Base-by-base conservation (phyloP, 2,113 vertebrate genomes). In the Phocoena sinus region DNA sequence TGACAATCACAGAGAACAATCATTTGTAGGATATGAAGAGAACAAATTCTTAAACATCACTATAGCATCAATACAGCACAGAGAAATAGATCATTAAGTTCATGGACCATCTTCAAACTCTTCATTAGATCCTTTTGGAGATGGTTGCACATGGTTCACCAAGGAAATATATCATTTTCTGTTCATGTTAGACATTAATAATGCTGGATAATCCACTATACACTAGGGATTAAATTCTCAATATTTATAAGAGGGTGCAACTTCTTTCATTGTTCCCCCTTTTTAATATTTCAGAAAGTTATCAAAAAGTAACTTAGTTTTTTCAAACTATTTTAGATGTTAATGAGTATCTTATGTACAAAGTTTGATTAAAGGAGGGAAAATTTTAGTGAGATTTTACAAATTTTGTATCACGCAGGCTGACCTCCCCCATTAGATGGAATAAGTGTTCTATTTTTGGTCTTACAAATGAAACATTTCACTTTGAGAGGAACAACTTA, bases 11-110 rank as follows among this genome's bases (percentile, higher is more conserved):
- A 77, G 31, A 94, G 65, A 60, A 97, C 6, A 76, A 68, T 41
- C 95, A 60, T 96, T 87, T 96, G 23, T 60, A 92, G 67, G 38
- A 67, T 80, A 80, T 18, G 4, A 97, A 77, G 89, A 97, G 53
- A 91, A 97, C 95, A 73, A 96, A 93, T 96, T 97, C 76, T 97
- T 89, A 98, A 98, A 98, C 91, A 95, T 98, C 96, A 98, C 86
- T 95, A 71, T 93, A 94, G 41, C 71, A 97, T 97, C 97, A 97
- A 74, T 62, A 91, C 33, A 26, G 73, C 96, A 91, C 93, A 97
- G 41, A 98, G 74, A 98, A 98, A 98, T 95, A 92, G 95, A 98
- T 96, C 87, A 97, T 73, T 41, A 83, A 96, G 88, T 97, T 98
- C 98, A 98, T 97, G 95, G 96, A 58, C 83, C 94, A 97, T 97